phyloP scores from a whole-genome alignment of 2,888 invertebrate species.

The Caenorhabditis sp. region DNA sequence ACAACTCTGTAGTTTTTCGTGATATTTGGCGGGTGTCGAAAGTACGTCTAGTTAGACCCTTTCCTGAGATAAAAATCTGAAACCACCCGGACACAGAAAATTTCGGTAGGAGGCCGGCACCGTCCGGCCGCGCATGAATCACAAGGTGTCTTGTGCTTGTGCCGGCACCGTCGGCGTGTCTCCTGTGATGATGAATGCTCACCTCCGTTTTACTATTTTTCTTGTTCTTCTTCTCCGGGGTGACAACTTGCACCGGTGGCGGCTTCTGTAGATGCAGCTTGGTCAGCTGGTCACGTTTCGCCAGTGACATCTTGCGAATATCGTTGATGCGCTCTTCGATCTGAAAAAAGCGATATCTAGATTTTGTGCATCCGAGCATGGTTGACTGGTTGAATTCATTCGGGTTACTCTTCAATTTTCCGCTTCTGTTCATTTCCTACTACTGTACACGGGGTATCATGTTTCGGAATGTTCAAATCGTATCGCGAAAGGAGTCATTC shows the following conservation, averaged over 20 bases:
- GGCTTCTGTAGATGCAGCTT: slow-evolving; percentile 61
- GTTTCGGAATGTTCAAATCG: slow-evolving; percentile 13
- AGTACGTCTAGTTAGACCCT: too few species aligned
- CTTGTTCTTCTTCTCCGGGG: slow-evolving; percentile 74
- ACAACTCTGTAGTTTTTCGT: too few species aligned
- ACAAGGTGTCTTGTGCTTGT: too few species aligned
- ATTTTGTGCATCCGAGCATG: too few species aligned
- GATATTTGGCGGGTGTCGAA: not conserved
- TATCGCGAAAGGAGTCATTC: slow-evolving; percentile 36
- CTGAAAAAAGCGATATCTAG: too few species aligned
- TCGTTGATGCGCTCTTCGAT: slow-evolving; percentile 94
- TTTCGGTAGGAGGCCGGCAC: too few species aligned
- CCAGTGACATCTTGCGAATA: slow-evolving; percentile 90
- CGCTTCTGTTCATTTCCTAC: slow-evolving; percentile 14
- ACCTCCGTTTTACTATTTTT: slow-evolving; percentile 48
- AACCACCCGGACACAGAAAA: not conserved
- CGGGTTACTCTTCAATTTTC: too few species aligned
- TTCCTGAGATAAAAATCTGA: too few species aligned
- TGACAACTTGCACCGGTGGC: slow-evolving; percentile 73
- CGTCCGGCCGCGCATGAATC: too few species aligned
- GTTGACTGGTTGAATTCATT: too few species aligned
- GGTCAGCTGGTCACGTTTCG: slow-evolving; percentile 72
- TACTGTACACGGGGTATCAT: slow-evolving; percentile 25
- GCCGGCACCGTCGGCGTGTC: not conserved
- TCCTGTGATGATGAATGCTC: slow-evolving; percentile 8